phyloP scores from a whole-genome alignment of 2,113 vertebrate genomes.

The Salvelinus namaycush region DNA sequence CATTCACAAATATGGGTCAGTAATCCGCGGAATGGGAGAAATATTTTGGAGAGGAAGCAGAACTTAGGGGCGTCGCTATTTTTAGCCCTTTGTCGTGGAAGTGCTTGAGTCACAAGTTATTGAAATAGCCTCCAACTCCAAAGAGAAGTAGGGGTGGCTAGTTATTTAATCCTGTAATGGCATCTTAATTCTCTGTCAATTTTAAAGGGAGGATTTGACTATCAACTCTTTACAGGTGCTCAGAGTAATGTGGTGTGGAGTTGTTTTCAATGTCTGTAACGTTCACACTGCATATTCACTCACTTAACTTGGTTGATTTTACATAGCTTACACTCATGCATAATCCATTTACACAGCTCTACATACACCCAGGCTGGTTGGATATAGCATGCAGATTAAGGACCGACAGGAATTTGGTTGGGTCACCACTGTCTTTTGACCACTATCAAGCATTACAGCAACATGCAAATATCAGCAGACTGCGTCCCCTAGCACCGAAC shows the following conservation, averaged over 20 bases:
- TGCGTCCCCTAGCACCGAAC: no score
- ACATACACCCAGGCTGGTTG: neutral
- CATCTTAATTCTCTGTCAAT: neutral
- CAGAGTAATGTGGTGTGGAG: no score
- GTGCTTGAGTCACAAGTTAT: slow-evolving; percentile 59
- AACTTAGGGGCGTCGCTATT: slow-evolving; percentile 68
- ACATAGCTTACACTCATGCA: neutral
- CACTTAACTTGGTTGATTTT: neutral
- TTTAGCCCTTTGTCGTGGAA: slow-evolving; percentile 70
- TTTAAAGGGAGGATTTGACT: no score
- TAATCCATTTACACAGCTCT: neutral
- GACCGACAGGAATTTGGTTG: no score
- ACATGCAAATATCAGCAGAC: no score
- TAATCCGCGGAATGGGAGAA: slow-evolving; percentile 72
- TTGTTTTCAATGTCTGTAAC: neutral
- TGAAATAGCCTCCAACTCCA: slow-evolving; percentile 34
- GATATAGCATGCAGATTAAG: no score
- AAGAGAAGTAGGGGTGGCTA: neutral
- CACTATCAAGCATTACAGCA: no score
- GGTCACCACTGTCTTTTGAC: no score
- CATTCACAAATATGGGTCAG: slow-evolving; percentile 77
- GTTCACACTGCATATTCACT: neutral
- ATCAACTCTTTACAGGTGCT: no score
- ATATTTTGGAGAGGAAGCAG: slow-evolving; percentile 62
- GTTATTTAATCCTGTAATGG: neutral